Evolutionary conservation across 2,113 vertebrate species (phyloP), one percentile per base, ranked within the genome.

Genomic region (Osmerus eperlanus): DNA sequence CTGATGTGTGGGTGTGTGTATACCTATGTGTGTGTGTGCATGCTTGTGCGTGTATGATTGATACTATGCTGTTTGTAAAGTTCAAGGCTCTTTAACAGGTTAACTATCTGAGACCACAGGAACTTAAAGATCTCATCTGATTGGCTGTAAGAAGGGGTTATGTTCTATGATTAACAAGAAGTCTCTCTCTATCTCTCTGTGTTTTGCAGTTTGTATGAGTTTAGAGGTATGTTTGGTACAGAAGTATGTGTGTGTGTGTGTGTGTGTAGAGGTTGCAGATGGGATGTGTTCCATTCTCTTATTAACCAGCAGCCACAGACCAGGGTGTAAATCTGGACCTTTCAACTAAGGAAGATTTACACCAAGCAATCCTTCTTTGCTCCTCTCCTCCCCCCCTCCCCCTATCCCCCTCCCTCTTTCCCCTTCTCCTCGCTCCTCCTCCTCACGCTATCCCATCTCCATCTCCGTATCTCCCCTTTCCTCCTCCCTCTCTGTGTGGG

Each of bases 291-390:
- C 18, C 54, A 55, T 55, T 15, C 54, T 14, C 54, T 15, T 15
- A 55, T 55, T 54, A 54, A 54, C 70, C 77, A 76, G 78, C 74
- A 78, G 78, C 73, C 52, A 63, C 14, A 32, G 23, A 63, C 53
- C 12, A 15, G 32, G 72, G 52, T 29, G 56, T 82, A 76, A 80
- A 85, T 85, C 73, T 83, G 71, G 51, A 7, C 67, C 55, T 32
- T 60, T 67, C 55, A n/a, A 11, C 21, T 16, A 73, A 21, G 53
- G 1, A 58, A 84, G 71, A 84, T 87, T 82, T 81, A 86, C 78
- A 29, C 51, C 78, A 21, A 67, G 47, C 54, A 70, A 36, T 21
- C 13, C 23, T 53, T 41, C 59, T 63, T 16, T 55, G 36, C 32
- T 47, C 60, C 25, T 62, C 12, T 29, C 65, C 58, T 15, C 36